A percentile compares a stretch with the other conserved stretches of the same genome.
Conservation (phyloP, 2,888 invertebrate species). For the Latrodectus hesperus region DNA sequence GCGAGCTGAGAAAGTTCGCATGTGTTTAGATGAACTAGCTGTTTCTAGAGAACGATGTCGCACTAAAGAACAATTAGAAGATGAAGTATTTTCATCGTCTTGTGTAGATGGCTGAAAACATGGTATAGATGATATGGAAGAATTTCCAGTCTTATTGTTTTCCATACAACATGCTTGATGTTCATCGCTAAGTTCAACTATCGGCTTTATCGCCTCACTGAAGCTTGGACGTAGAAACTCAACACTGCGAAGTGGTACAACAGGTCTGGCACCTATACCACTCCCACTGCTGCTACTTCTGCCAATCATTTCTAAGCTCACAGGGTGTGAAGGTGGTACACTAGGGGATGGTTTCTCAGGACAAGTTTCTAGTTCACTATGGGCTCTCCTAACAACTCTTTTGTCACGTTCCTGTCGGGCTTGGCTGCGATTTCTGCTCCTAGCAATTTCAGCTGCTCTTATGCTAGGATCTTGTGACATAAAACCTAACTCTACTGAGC, state of each 20-base stretch:
- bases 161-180: constrained; percentile 78
- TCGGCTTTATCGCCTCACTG: constrained; percentile 87
- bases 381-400: constrained; percentile 73
- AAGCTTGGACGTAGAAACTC: constrained; percentile 75
- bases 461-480: constrained; percentile 72
- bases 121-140: constrained; percentile 23
- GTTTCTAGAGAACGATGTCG: constrained; percentile 71
- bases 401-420: constrained; percentile 66
- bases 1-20: constrained; percentile 64
- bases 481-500: constrained; percentile 79
- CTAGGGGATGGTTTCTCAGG: constrained; percentile 68
- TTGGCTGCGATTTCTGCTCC: constrained; percentile 60
- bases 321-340: constrained; percentile 72
- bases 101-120: constrained; percentile 34
- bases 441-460: constrained; percentile 68
- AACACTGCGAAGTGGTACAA: constrained; percentile 61
- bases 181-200: constrained; percentile 89
- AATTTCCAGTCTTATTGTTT: constrained; percentile 37
- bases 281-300: constrained; percentile 68
- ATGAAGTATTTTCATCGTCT: constrained; percentile 34
- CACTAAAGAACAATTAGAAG: constrained; percentile 64
- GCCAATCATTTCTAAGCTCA: constrained; percentile 72
- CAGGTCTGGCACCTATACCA: constrained; percentile 53
- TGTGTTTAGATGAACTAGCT: constrained; percentile 49
- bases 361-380: constrained; percentile 73